Conservation (phyloP, 2,113 vertebrate species). For the Elaphurus davidianus region DNA sequence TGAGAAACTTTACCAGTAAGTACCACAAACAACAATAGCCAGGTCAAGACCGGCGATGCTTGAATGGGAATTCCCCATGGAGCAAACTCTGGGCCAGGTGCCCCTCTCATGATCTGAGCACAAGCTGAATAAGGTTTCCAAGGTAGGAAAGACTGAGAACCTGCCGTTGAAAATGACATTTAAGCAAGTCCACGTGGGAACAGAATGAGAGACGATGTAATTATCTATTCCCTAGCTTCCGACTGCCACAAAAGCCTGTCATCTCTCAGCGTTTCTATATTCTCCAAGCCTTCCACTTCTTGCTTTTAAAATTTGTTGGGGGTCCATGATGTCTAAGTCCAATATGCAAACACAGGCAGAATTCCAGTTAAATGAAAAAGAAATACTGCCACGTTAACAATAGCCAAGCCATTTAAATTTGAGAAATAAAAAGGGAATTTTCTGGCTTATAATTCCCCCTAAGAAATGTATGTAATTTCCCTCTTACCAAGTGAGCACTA, state of each 20-base stretch:
- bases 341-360: constrained; percentile 31
- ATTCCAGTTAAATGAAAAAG: neutral
- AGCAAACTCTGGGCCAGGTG: constrained; percentile 74
- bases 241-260: constrained; percentile 64
- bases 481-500: neutral
- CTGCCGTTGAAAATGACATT: constrained; percentile 90
- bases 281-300: neutral
- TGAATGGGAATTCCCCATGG: constrained; percentile 87
- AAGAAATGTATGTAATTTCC: constrained; percentile 24
- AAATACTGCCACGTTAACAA: neutral
- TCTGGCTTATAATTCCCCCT: neutral
- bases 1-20: constrained; percentile 97
- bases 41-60: constrained; percentile 93
- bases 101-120: constrained; percentile 85
- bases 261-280: constrained; percentile 51
- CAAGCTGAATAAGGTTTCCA: constrained; percentile 80
- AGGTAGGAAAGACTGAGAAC: constrained; percentile 78
- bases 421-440: constrained; percentile 49
- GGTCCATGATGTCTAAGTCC: neutral
- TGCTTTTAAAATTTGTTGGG: constrained; percentile 21
- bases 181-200: constrained; percentile 91
- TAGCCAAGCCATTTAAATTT: neutral
- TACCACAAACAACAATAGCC: constrained; percentile 97
- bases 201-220: constrained; percentile 89
- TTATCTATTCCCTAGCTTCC: constrained; percentile 85